Percentiles rank a stretch among this genome's conserved stretches.
phyloP scores from a whole-genome alignment of 2,113 vertebrate genomes.

The Hyperopisus bebe region DNA sequence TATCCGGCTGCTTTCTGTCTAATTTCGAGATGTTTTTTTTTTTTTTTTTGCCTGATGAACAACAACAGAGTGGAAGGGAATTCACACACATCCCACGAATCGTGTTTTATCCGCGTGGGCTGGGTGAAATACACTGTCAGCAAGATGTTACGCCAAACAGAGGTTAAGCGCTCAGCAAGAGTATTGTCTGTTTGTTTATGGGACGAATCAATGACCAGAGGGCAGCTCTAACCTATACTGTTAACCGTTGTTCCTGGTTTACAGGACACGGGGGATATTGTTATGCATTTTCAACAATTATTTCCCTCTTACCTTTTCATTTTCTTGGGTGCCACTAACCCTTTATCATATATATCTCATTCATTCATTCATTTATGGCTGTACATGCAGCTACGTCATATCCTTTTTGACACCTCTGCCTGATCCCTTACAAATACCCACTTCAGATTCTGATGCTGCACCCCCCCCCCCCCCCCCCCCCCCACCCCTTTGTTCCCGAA shows the following conservation, averaged over 20 bases:
- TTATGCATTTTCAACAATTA: background rate
- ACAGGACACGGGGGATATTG: background rate
- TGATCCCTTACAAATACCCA: background rate
- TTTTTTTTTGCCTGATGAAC: background rate
- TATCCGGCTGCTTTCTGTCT: background rate
- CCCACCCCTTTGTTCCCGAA: background rate
- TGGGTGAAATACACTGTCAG: slow-evolving; percentile 22
- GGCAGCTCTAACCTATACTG: background rate
- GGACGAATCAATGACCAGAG: slow-evolving; percentile 20
- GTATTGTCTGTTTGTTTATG: slow-evolving; percentile 26
- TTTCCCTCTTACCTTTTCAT: background rate
- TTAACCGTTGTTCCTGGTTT: slow-evolving; percentile 8
- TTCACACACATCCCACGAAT: slow-evolving; percentile 2
- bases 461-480: background rate
- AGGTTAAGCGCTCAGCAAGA: slow-evolving; percentile 22
- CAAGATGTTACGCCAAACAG: slow-evolving; percentile 22
- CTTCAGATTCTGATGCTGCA: background rate
- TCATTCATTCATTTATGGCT: background rate
- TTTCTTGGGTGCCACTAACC: background rate
- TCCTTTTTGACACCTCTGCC: background rate
- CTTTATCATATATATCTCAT: background rate
- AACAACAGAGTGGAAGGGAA: background rate
- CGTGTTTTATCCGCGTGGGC: slow-evolving; percentile 11
- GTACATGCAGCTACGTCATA: background rate
- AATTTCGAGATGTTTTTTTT: background rate